Base-by-base conservation (phyloP, 2,797 vertebrate genomes). In the Pangasius macronema region DNA sequence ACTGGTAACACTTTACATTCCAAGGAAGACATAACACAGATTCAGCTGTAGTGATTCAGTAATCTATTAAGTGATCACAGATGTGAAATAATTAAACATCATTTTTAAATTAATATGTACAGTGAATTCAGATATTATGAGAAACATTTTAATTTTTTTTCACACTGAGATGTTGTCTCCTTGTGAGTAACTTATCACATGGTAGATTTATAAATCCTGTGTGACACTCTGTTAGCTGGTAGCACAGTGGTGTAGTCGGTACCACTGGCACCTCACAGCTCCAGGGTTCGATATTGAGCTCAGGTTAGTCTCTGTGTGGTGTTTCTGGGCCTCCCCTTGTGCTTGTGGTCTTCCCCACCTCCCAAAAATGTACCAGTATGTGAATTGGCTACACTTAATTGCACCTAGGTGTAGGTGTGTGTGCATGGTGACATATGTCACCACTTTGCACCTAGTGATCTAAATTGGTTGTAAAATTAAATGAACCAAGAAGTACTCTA, bases 1-100 rank as follows among this genome's bases (percentile, higher is more conserved):
- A 92, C 95, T 0, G 97, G 98, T 98, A 96, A 4, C 90, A 85
- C 36, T 77, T 76, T 75, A 79, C 7, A 63, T 46, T 82, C 39
- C 14, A 10, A 55, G 9, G 33, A 49, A 65, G 8, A 30, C 39
- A 82, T 46, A 63, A n/a, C 24, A 14, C 27, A 33, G n/a, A 82
- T 24, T 82, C 2, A 22, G 3, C 36, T 24, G 20, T 20, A n/a
- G 9, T 22, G 42, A 30, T 65, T 67, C 33, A 33, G 3, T 11
- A 82, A 65, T 82, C 7, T 65, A 82, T 20, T 22, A 51, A 51
- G 39, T 42, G 7, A 65, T 9, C 3, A 65, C 80, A 82, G 16
- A 67, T 82, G 22, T 16, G 10, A 81, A 61, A 81, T 42, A 39
- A 73, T 46, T 13, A 77, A 33, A 77, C 14, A 33, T 36, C 18